A percentile compares a stretch with the other conserved stretches of the same genome.
Conservation (phyloP, 2,113 vertebrate genomes). For the Spermophilus dauricus region DNA sequence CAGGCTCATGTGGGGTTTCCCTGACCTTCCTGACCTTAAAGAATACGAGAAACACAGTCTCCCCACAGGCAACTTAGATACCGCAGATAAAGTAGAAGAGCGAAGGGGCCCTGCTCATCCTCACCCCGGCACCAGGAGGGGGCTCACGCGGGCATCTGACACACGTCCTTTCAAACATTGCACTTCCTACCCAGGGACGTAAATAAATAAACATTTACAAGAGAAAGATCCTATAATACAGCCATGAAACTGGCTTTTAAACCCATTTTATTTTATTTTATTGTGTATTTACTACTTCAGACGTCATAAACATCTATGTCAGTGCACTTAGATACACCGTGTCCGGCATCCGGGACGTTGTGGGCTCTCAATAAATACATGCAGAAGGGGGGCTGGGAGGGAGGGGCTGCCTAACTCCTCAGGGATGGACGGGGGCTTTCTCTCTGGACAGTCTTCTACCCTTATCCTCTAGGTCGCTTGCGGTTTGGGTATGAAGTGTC, state of each 20-base stretch:
- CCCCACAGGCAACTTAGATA: neutral
- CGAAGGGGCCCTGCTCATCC: neutral
- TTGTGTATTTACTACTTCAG: constrained; percentile 45
- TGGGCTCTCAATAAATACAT: neutral
- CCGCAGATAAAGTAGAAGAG: neutral
- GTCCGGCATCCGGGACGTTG: neutral
- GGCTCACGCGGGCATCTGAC: neutral
- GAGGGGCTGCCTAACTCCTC: neutral
- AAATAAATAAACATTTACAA: neutral
- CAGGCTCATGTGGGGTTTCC: fast-evolving
- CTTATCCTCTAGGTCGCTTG: no score
- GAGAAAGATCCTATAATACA: neutral
- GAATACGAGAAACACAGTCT: neutral
- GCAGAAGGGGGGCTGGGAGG: neutral
- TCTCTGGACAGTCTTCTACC: neutral
- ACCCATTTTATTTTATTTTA: constrained; percentile 53
- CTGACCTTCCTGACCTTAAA: neutral
- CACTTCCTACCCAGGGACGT: neutral
- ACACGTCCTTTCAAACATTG: neutral
- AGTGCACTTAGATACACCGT: neutral
- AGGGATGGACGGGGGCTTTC: fast-evolving
- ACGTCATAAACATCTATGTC: neutral
- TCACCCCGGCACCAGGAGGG: neutral
- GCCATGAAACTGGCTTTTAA: constrained; percentile 23
- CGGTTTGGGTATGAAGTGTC: no score